Percentiles rank a stretch among this genome's conserved stretches.
Evolutionary conservation across 2,888 invertebrate species (phyloP).

Genomic region (Pheosia gnoma): DNA sequence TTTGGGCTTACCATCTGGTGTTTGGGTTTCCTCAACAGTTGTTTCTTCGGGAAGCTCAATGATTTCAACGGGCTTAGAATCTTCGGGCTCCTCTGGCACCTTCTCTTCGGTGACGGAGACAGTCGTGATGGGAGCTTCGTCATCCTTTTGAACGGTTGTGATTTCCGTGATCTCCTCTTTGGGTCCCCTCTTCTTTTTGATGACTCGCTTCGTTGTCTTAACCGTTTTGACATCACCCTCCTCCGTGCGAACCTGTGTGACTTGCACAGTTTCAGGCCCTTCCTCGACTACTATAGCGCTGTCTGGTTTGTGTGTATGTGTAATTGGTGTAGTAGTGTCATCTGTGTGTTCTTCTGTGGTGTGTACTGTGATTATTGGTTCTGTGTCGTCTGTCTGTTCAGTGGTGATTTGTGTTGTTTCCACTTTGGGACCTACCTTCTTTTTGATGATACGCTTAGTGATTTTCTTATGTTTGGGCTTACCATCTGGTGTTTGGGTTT

Average conservation of each 20-base stretch:
- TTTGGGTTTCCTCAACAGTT: not conserved
- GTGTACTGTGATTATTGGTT: not conserved
- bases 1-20: not conserved
- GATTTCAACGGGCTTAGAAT: not conserved
- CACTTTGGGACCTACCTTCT: constrained; percentile 53
- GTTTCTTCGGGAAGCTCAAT: not conserved
- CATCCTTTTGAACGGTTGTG: not conserved
- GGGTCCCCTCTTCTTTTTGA: not conserved
- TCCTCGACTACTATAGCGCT: not conserved
- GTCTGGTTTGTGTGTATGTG: not conserved
- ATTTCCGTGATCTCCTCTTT: not conserved
- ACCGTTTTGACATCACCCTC: not conserved
- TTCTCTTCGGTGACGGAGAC: constrained; percentile 39
- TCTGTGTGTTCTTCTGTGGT: not conserved
- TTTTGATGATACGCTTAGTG: constrained; percentile 64
- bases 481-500: not conserved
- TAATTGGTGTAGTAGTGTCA: not conserved
- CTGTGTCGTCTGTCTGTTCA: not conserved
- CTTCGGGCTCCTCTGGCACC: not conserved
- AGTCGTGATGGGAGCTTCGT: not conserved
- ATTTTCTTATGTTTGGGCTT: constrained; percentile 45
- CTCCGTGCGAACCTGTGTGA: not conserved
- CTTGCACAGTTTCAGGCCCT: not conserved
- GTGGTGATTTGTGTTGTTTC: not conserved
- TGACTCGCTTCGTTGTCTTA: not conserved